Evolutionary conservation across 2,797 vertebrate genomes (phyloP), one percentile per base, ranked within the genome.

Genomic region (Nyctibius grandis): DNA sequence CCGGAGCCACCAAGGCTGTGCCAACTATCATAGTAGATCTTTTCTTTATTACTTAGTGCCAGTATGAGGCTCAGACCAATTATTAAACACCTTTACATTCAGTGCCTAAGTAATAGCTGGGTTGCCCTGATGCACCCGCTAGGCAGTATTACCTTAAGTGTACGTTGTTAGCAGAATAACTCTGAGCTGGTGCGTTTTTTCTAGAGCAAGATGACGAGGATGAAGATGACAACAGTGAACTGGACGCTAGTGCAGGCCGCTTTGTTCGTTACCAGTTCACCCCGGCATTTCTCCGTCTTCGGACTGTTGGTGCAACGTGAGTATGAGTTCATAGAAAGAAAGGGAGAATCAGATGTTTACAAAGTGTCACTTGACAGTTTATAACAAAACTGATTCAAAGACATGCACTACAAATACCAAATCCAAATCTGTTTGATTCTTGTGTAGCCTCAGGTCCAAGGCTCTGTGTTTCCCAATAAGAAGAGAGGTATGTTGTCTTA

Each of bases 221-320:
- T 1, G 97, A 97, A 9, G 99, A 99, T 18, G 99, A 98, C 53
- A 95, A 91, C n/a, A 98, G 97, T 15, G 99, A 99, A 2, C 94
- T 96, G 40, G 99, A 99, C 26, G 82, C 97, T 85, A 99, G 98
- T 26, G 98, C 99, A 0, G 99, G 99, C 3, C 99, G 99, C 64
- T 99, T 99, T 74, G 99, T 99, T 76, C 98, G 99, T 28, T 99
- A 99, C 95, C 99, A 99, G 98, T 99, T 99, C 97, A 99, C 99
- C 45, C 99, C 99, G 4, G 99, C 99, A 0, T 99, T 99, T 93
- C 98, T 99, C 25, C 99, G 99, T 57, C 98, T 99, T 51, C 98
- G 98, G 53, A 99, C 99, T 4, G 99, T 99, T 17, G 99, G 99
- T 61, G 99, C 99, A 76, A 99, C 99, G 99, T 99, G 95, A 98